phyloP scores from a whole-genome alignment of 2,888 invertebrate genomes.

The Eupithecia insigniata region DNA sequence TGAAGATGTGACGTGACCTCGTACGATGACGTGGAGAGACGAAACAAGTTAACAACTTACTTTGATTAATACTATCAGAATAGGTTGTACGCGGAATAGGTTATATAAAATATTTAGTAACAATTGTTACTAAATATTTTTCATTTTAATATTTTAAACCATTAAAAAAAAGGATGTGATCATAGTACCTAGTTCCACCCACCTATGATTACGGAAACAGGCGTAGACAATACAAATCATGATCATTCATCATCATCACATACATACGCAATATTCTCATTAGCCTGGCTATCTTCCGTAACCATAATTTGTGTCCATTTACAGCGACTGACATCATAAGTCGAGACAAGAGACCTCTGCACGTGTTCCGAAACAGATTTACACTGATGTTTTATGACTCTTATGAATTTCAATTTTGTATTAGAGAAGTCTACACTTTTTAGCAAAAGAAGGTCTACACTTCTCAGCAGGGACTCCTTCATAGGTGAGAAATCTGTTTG shows the following conservation, averaged over 20 bases:
- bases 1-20: no score
- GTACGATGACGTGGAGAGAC: no score
- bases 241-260: constrained; percentile 42
- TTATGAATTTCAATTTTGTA: not conserved
- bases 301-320: constrained; percentile 50
- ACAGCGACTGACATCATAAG: constrained; percentile 54
- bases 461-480: not conserved
- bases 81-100: no score
- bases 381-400: not conserved
- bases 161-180: not conserved
- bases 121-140: no score
- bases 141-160: no score
- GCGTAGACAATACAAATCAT: constrained; percentile 39
- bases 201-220: not conserved
- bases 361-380: constrained; percentile 39
- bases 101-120: no score
- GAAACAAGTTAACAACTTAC: no score
- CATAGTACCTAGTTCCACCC: no score
- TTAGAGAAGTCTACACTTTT: no score
- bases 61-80: no score
- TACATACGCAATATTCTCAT: constrained; percentile 43
- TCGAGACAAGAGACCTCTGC: constrained; percentile 36
- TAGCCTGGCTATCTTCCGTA: constrained; percentile 51
- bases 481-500: not conserved
- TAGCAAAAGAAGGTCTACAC: no score